Evolutionary conservation across 2,113 vertebrate species (phyloP), one percentile per base, ranked within the genome.

Genomic region (Ia io): DNA sequence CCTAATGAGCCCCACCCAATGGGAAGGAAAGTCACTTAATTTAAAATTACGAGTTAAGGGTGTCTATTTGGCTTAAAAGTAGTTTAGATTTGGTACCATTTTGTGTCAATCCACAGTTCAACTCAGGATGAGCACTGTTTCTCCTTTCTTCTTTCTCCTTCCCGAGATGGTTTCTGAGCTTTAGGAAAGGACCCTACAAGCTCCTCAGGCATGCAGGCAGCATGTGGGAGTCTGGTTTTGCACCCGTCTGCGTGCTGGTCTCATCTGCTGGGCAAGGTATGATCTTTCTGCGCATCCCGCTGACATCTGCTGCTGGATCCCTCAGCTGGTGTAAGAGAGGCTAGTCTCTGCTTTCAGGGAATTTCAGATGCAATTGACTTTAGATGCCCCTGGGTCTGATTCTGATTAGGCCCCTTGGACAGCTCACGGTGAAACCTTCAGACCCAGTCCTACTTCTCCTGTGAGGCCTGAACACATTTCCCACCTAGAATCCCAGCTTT

Each of bases 401-500:
- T 67, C 10, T 25, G 22, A 47, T 16, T 10, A 44, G 40, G 35
- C 1, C 17, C 9, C 23, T 78, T 2, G 6, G 61, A 35, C 3
- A 56, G 3, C 9, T 25, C 40, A 16, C 6, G 65, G 42, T 88
- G 44, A 84, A 63, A 22, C 4, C 20, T 78, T 76, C 53, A 28
- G 2, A 65, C 4, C 23, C 44, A 71, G 37, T 44, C 44, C n/a
- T 18, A 25, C 53, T 25, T 71, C 63, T 77, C 11, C 84, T 17
- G 2, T 6, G 30, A 49, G n/a, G 1, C 4, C 13, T 23, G 13
- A 35, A 9, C 32, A 37, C 0, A 0, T 32, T 65, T 12, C 16
- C 23, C 5, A 53, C 28, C 37, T 12, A 18, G 51, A 91, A 78
- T 37, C 42, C n/a, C 51, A 63, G 49, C 9, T 65, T 35, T 32